A percentile compares a stretch with the other conserved stretches of the same genome.
Conservation (phyloP, 2,888 invertebrate species). For the Meteorus cinctellus region DNA sequence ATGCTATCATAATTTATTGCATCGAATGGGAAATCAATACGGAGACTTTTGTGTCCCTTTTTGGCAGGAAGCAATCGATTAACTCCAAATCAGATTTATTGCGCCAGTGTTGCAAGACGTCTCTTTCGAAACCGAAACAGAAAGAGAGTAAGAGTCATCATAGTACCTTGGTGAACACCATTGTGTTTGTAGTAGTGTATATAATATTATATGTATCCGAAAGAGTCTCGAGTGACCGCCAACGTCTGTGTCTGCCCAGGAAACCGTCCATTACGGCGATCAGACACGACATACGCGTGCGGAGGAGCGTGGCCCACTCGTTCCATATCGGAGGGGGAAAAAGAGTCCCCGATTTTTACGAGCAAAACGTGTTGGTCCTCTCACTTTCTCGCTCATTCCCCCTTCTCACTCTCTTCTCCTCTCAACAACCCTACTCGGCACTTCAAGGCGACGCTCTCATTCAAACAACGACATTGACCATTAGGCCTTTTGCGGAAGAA, state of each 20-base stretch:
- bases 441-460: background rate
- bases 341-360: constrained; percentile 49
- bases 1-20: background rate
- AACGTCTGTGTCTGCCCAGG: constrained; percentile 60
- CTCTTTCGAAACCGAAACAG: no score
- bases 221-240: constrained; percentile 35
- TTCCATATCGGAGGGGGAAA: constrained; percentile 38
- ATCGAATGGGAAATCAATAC: background rate
- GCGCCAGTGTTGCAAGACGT: background rate
- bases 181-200: constrained; percentile 2
- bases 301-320: constrained; percentile 47
- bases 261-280: constrained; percentile 68
- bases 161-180: background rate
- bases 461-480: background rate
- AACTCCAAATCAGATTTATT: background rate
- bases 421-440: background rate
- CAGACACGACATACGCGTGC: constrained; percentile 56
- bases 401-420: constrained; percentile 1
- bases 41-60: background rate
- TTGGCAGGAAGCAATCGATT: background rate
- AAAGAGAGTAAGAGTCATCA: no score
- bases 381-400: constrained; percentile 32
- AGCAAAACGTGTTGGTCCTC: constrained; percentile 29
- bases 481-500: background rate
- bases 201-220: background rate